Evolutionary conservation across 2,888 invertebrate genomes (phyloP), one percentile per base, ranked within the genome.

Genomic region (Caenorhabditis imperialis): DNA sequence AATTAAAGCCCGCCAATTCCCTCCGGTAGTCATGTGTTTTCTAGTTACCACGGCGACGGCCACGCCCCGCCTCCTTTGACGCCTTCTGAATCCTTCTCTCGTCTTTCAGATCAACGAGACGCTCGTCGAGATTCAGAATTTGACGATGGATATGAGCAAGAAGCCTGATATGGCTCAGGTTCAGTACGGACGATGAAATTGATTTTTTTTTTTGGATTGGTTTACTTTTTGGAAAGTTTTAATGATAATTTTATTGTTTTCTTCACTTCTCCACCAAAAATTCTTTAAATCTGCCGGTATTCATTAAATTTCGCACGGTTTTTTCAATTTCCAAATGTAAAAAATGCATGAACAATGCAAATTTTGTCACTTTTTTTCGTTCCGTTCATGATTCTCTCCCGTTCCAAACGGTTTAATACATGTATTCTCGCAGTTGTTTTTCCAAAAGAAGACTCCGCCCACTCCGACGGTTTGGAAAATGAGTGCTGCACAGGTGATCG

Each of bases 71-170:
- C 35, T 35, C 25, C 30, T 18, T 22, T 22, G 20, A 5, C 14
- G 20, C 38, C 4, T 16, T 38, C 16, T 38, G 12, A 12, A 6
- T 14, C n/a, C 12, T 22, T 22, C 3, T 12, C 23, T 16, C 25
- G 3, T 22, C 27, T 53, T 77, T 10, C 71, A 81, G 63, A 95
- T 97, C 54, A 99, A 99, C 89, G 94, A 96, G 89, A 92, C 94
- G 1, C 93, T 99, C 80, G 98, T 97, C 1, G 92, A 92, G 45
- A 94, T 96, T 3, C 99, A 99, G 90, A 92, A 91, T 75, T 91
- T 98, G 1, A 98, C 98, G 1, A 97, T 97, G 4, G 93, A 98
- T 42, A 74, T 72, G 73, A 30, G 51, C 38, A 78, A 77, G 53
- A 65, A 65, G 23, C 91, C 70, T 10, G 53, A 62, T 23, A 50